Evolutionary conservation across 2,888 invertebrate genomes (phyloP), one percentile per base, ranked within the genome.

Genomic region (Plebejus argus): DNA sequence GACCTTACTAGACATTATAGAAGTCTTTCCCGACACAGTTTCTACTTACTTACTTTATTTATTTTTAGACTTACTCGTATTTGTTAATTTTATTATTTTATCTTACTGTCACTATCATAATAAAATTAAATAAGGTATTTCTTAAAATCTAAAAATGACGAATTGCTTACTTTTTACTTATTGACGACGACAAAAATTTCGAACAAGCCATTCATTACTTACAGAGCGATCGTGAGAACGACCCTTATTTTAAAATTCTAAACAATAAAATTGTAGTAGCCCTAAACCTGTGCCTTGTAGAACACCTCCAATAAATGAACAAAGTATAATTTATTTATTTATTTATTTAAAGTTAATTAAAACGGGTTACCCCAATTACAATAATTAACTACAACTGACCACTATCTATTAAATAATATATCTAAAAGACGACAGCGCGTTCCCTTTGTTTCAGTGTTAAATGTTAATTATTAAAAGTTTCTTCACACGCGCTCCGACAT

Each of bases 401-500:
- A n/a, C n/a, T n/a, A n/a, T n/a, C n/a, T n/a, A n/a, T n/a, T n/a
- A n/a, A n/a, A n/a, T n/a, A n/a, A n/a, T n/a, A n/a, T 18, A 66
- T 66, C 28, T 66, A 6, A 66, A n/a, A n/a, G n/a, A n/a, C n/a
- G 28, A 28, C 66, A 8, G 18, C 70, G 45, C 20, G 45, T 76
- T 76, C 49, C 45, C 58, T 82, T 87, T 87, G 88, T 89, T 87
- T 82, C 39, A 20, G 58, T 71, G 28, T 70, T 70, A 70, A 70
- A 70, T 49, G 49, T 58, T 28, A 28, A 28, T 72, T 82, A 83
- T 82, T 83, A 87, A 85, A 84, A 89, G 90, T 91, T 91, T 90
- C 91, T 90, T 90, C 88, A 92, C 88, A 88, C 85, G 82, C 83
- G 83, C 81, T 87, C 84, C 90, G 91, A 91, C 93, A 92, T 92